phyloP scores from a whole-genome alignment of 2,888 invertebrate genomes.

The Pristionchus mayeri region DNA sequence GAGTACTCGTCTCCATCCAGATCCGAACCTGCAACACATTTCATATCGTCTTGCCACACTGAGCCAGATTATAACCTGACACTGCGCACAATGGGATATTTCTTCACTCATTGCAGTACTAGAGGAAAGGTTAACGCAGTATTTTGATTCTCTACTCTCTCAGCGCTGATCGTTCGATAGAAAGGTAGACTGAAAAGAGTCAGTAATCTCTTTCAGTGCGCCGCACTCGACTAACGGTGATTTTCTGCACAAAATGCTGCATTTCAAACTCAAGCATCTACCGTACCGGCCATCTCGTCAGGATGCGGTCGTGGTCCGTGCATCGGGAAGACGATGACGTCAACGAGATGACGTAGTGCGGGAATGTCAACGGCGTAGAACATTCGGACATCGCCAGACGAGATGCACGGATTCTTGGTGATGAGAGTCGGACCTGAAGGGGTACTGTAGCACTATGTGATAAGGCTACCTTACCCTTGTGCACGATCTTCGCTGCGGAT shows the following conservation, averaged over 20 bases:
- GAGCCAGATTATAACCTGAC: no score
- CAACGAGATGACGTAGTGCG: slow-evolving; percentile 72
- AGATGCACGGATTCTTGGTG: slow-evolving; percentile 78
- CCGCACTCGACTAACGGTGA: no score
- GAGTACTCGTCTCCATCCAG: slow-evolving; percentile 77
- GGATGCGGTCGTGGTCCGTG: slow-evolving; percentile 77
- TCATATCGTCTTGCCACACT: no score
- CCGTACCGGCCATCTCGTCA: slow-evolving; percentile 77
- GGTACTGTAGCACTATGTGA: not conserved
- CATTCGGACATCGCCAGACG: slow-evolving; percentile 77
- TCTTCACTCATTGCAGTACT: no score
- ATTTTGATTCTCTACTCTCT: no score
- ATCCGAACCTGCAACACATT: slow-evolving; percentile 58
- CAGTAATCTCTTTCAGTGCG: not conserved
- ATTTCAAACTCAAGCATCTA: no score
- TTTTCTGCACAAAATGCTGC: no score
- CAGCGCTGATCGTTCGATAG: no score
- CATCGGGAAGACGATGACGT: slow-evolving; percentile 78
- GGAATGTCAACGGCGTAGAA: slow-evolving; percentile 74
- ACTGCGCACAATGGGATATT: no score
- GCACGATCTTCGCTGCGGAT: slow-evolving; percentile 54
- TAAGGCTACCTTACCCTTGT: slow-evolving; percentile 52
- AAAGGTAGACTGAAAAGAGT: no score
- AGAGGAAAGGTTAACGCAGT: no score
- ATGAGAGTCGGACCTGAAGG: slow-evolving; percentile 75